Percentiles rank a stretch among this genome's conserved stretches.
phyloP scores from a whole-genome alignment of 1,140 invertebrate species.

The Notospermus geniculatus region DNA sequence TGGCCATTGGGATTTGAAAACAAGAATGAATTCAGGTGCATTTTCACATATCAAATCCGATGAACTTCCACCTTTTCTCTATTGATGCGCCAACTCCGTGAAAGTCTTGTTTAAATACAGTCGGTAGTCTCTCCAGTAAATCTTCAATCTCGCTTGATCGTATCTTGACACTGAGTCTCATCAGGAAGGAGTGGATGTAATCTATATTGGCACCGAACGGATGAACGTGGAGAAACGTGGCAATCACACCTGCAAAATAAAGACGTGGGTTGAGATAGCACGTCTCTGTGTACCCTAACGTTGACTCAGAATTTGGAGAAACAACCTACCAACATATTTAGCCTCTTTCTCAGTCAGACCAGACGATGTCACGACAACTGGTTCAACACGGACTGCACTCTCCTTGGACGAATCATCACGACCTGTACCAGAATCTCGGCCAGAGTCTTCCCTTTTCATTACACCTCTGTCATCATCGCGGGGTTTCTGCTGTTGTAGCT shows the following conservation, averaged over 20 bases:
- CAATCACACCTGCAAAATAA: slow-evolving; percentile 67
- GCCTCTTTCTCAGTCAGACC: slow-evolving; percentile 55
- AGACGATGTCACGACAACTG: slow-evolving; percentile 36
- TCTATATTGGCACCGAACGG: slow-evolving; percentile 81
- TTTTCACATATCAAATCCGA: slow-evolving; percentile 35
- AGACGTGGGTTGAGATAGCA: too few species aligned
- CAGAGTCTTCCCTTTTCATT: background rate
- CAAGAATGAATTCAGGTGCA: too few species aligned
- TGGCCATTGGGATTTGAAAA: too few species aligned
- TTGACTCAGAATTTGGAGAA: too few species aligned
- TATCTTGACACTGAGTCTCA: slow-evolving; percentile 67
- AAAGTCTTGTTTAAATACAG: slow-evolving; percentile 73
- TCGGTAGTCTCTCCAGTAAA: slow-evolving; percentile 71
- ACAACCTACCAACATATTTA: slow-evolving; percentile 50
- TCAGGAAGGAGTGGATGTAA: slow-evolving; percentile 80
- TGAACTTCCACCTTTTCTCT: slow-evolving; percentile 70
- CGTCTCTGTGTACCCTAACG: too few species aligned
- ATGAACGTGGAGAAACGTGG: slow-evolving; percentile 82
- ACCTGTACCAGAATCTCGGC: background rate
- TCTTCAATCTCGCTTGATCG: slow-evolving; percentile 71
- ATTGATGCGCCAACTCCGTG: slow-evolving; percentile 74
- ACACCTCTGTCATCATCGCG: background rate
- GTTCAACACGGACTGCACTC: slow-evolving; percentile 12
- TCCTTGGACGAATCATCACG: background rate
- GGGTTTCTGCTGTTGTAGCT: too few species aligned